A percentile compares a stretch with the other conserved stretches of the same genome.
Conservation (phyloP, 2,797 vertebrate genomes). For the Megalops cyprinoides region DNA sequence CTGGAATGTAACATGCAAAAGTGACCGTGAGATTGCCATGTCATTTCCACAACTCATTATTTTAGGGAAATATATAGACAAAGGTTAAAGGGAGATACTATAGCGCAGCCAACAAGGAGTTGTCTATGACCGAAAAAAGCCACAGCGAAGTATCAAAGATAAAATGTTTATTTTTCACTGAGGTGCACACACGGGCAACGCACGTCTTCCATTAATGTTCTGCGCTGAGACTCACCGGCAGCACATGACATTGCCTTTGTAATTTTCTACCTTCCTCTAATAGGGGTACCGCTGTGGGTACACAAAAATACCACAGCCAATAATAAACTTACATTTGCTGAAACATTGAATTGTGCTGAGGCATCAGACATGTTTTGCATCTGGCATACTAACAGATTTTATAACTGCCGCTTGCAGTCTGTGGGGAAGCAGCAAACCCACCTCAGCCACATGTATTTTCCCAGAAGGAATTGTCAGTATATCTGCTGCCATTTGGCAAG, state of each 20-base stretch:
- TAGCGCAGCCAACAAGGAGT: background rate
- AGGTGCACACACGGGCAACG: background rate
- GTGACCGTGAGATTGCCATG: too few species aligned
- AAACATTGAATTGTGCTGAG: background rate
- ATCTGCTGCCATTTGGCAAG: too few species aligned
- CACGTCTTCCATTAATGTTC: too few species aligned
- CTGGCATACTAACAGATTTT: background rate
- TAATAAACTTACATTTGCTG: background rate
- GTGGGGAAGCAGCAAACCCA: too few species aligned
- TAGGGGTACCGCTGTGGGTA: background rate
- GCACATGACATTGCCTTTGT: background rate
- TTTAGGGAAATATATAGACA: background rate
- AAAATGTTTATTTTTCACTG: background rate
- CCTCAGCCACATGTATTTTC: too few species aligned
- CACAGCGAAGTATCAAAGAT: background rate
- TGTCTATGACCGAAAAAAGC: background rate
- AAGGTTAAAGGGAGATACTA: background rate
- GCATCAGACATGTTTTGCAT: background rate
- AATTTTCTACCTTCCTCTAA: background rate
- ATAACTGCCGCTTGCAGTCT: background rate
- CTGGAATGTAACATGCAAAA: too few species aligned
- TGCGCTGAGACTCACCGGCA: background rate
- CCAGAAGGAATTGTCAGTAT: too few species aligned
- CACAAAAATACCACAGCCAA: slow-evolving; percentile 34
- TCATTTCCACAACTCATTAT: background rate